Conservation (phyloP, 2,888 invertebrate genomes). For the Idaea biselata region DNA sequence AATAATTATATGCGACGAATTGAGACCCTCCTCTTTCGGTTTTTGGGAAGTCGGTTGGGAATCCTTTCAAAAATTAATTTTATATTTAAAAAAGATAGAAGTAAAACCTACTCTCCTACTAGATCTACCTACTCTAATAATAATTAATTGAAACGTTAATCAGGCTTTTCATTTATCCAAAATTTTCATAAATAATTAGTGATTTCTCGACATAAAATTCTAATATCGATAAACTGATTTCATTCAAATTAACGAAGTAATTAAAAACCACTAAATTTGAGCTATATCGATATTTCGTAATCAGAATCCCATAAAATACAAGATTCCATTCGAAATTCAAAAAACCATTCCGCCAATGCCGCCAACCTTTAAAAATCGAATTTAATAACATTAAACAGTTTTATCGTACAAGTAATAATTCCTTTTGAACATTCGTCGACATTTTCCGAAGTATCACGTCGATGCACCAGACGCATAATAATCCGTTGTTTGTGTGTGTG, state of each 20-base stretch:
- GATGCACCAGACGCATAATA: slow-evolving; percentile 43
- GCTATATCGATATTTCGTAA: not conserved
- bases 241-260: not conserved
- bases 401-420: slow-evolving; percentile 3
- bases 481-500: slow-evolving; percentile 28
- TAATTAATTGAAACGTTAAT: not conserved
- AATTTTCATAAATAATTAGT: not conserved
- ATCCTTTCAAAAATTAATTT: no score
- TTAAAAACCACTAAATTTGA: not conserved
- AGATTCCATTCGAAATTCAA: slow-evolving; percentile 5
- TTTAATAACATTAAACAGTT: not conserved
- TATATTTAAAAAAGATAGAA: not conserved
- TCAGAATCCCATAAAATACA: not conserved
- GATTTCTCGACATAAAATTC: not conserved
- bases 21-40: no score
- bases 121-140: not conserved
- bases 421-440: slow-evolving; percentile 38
- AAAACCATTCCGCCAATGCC: not conserved
- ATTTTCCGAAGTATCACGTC: slow-evolving; percentile 53
- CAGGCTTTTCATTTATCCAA: not conserved
- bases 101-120: no score
- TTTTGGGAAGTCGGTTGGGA: no score
- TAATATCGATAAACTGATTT: not conserved
- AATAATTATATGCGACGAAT: no score
- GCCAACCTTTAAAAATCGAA: not conserved